Conservation (phyloP, 2,888 invertebrate species). For the Sphaerophoria taeniata region DNA sequence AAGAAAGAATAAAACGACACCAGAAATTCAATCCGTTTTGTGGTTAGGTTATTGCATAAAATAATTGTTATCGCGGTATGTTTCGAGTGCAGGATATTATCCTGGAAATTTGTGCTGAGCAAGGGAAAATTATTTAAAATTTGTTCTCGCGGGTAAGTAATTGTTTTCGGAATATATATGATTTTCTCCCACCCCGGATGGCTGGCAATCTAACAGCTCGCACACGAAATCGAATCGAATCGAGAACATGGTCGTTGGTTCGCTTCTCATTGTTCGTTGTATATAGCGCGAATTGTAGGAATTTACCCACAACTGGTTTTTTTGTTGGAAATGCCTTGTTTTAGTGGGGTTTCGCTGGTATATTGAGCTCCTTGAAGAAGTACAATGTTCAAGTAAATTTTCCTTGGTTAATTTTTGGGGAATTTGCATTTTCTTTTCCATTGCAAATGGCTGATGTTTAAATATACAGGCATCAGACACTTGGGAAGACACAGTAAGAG, state of each 20-base stretch:
- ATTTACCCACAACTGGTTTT: constrained; percentile 16
- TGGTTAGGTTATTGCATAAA: constrained; percentile 75
- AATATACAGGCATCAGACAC: constrained; percentile 69
- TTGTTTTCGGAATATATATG: constrained; percentile 47
- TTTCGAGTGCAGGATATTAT: constrained; percentile 33
- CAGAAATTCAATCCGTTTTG: constrained; percentile 69
- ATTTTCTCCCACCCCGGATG: constrained; percentile 8
- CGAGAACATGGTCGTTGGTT: constrained; percentile 60
- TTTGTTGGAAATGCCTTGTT: background rate
- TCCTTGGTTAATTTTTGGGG: constrained; percentile 21
- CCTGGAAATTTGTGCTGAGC: constrained; percentile 43
- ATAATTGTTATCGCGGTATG: constrained; percentile 63
- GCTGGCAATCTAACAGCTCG: background rate
- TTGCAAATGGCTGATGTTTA: constrained; percentile 73
- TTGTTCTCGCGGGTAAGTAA: constrained; percentile 55
- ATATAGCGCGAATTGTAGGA: constrained; percentile 22
- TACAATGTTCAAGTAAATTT: constrained; percentile 8
- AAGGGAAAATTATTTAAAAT: constrained; percentile 38
- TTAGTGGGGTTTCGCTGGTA: constrained; percentile 50
- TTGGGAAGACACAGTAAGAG: constrained; percentile 35
- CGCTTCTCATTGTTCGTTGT: constrained; percentile 13
- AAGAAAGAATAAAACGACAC: constrained; percentile 41
- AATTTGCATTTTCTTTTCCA: constrained; percentile 53
- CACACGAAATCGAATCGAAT: constrained; percentile 3
- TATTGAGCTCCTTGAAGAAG: constrained; percentile 3